Conservation (phyloP, 2,888 invertebrate species). For the Syritta pipiens region DNA sequence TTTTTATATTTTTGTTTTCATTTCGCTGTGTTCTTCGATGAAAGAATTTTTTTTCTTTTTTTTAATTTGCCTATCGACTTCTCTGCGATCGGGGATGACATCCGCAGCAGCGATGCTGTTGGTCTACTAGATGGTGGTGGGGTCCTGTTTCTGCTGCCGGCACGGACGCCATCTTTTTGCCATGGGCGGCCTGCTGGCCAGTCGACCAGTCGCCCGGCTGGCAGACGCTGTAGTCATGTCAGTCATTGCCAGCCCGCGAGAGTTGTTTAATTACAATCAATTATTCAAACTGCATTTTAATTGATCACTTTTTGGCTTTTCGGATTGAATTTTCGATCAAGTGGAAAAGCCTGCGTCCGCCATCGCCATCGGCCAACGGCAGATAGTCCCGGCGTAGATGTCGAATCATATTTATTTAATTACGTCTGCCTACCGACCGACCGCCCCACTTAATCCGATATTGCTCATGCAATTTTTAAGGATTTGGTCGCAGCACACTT, state of each 20-base stretch:
- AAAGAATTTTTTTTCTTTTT: conserved; percentile 18
- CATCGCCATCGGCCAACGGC: background rate
- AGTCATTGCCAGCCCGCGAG: conserved; percentile 61
- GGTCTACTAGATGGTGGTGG: conserved; percentile 50
- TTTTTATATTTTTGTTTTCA: conserved; percentile 13
- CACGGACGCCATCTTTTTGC: conserved; percentile 61
- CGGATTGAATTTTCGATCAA: conserved; percentile 71
- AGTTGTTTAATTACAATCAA: conserved; percentile 77
- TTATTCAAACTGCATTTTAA: conserved; percentile 79
- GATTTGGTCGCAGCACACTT: conserved; percentile 30
- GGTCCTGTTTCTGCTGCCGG: conserved; percentile 24
- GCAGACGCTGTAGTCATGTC: conserved; percentile 41
- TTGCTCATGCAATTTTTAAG: conserved; percentile 65
- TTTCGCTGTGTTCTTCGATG: conserved; percentile 54
- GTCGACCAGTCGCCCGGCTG: background rate
- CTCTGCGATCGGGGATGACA: conserved; percentile 46
- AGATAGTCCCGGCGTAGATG: background rate
- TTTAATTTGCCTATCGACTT: conserved; percentile 51
- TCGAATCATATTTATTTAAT: conserved; percentile 68
- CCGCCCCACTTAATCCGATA: conserved; percentile 54
- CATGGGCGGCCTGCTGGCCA: conserved; percentile 19
- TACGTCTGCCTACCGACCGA: conserved; percentile 31
- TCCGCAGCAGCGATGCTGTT: conserved; percentile 53
- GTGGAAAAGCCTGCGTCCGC: conserved; percentile 59
- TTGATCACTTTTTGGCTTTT: conserved; percentile 78